Evolutionary conservation across 2,797 vertebrate genomes (phyloP), one percentile per base, ranked within the genome.

Genomic region (Aulostomus chinensis): DNA sequence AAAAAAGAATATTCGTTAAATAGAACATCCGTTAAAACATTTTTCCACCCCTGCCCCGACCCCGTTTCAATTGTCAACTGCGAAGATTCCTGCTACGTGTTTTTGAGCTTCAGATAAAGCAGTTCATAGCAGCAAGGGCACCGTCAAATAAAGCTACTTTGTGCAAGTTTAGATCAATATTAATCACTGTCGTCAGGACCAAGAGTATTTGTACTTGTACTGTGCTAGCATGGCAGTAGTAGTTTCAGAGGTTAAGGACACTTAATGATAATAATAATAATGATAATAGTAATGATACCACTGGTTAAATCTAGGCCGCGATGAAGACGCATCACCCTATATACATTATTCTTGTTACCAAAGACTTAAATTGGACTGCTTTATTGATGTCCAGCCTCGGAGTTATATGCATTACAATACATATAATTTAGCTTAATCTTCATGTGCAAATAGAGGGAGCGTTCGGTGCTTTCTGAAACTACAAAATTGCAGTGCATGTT

Each of bases 211-310:
- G 35, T 55, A 49, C 20, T 34, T 30, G 35, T 55, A 49, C 59
- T 50, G 65, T 50, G 60, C 72, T 58, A 50, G 37, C 36, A 22
- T 53, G 62, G 67, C 49, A 71, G 57, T 61, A 70, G 46, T 17
- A 37, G 60, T 45, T 59, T 46, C n/a, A 54, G 32, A 68, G 60
- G 73, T 73, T 88, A 92, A 91, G 89, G 88, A 86, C 90, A 92
- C 90, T 91, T 91, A 61, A 72, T 52, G 59, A 66, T 45, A 63
- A 59, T 51, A 51, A 35, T 37, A 54, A 26, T 52, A 49, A 26
- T 9, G 39, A 41, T 26, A 26, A 41, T 28, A 2, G 17, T 16
- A 25, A 9, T 4, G 9, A 72, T 50, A 83, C 69, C 62, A 78
- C 67, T 70, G 80, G 61, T 78, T 73, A 55, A 64, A 73, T 87